Conservation (phyloP, 2,888 invertebrate species). For the Orthosia cruda region DNA sequence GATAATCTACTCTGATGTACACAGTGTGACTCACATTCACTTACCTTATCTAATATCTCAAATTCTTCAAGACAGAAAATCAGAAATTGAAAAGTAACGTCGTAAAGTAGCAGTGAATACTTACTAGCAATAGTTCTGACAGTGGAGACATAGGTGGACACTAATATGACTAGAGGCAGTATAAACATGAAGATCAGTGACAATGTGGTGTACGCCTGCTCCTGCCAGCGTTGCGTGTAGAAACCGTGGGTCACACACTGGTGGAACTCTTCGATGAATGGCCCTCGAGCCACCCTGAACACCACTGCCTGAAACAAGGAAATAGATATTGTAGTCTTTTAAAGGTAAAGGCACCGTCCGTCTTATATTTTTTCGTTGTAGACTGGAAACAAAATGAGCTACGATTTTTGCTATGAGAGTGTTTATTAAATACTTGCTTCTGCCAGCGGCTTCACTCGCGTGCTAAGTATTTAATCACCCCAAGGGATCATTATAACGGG, state of each 20-base stretch:
- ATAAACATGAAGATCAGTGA: slow-evolving; percentile 95
- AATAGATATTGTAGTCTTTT: background rate
- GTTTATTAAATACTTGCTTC: too few species aligned
- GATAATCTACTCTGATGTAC: too few species aligned
- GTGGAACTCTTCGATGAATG: slow-evolving; percentile 95
- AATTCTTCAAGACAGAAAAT: too few species aligned
- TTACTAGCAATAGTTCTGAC: slow-evolving; percentile 95
- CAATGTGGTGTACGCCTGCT: slow-evolving; percentile 95
- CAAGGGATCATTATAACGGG: too few species aligned
- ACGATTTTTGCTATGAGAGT: too few species aligned
- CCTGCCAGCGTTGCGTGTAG: slow-evolving; percentile 95
- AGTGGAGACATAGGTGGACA: slow-evolving; percentile 95
- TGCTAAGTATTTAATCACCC: too few species aligned
- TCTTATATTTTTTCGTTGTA: too few species aligned
- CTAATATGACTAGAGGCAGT: slow-evolving; percentile 94
- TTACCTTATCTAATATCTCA: too few species aligned
- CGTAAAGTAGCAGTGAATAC: slow-evolving; percentile 75
- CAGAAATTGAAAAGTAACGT: background rate
- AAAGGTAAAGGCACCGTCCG: background rate
- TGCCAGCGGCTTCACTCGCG: too few species aligned
- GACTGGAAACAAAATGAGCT: too few species aligned
- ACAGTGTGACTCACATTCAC: too few species aligned
- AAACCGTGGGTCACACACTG: slow-evolving; percentile 96
- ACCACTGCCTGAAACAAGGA: slow-evolving; percentile 93
- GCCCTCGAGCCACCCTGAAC: slow-evolving; percentile 94